Base-by-base conservation (phyloP, 2,888 invertebrate genomes). In the Andrena bicolor region DNA sequence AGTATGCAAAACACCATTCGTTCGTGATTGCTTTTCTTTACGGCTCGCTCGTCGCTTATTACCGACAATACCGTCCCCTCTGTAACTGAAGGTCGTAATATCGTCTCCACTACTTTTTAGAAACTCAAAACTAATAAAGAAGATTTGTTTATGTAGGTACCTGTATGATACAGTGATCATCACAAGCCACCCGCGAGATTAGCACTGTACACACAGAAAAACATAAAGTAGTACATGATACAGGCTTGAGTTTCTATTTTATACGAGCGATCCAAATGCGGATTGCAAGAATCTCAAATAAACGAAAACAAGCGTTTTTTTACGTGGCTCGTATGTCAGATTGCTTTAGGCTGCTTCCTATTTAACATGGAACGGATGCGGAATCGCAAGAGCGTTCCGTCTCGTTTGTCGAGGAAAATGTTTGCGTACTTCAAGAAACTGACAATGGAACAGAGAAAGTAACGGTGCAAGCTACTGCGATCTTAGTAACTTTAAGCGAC, bases 131-230 rank as follows among this genome's bases (percentile, higher is more conserved):
- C 72, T 87, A 86, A 69, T 66, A 76, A 51, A 82, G 53, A 84
- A 87, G 71, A 88, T 81, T 83, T 85, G 76, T 86, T 88, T 81
- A 68, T 82, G 80, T 88, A 83, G 82, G 79, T 87, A 87, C 87
- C 87, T 88, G 88, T 85, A 86, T 85, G 88, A 88, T 87, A 88
- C 88, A 86, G 84, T 86, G 83, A 86, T 88, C 86, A 86, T 84
- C 84, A 86, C 84, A 87, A 87, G 81, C 88, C 86, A 87, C 73
- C 83, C 84, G 83, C 83, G 69, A 87, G 83, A 88, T 87, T 87
- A 87, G 88, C 88, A 87, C 87, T 88, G 86, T 87, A 83, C 86
- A 86, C 86, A 87, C 79, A 87, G 82, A 87, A 87, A 87, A 88
- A 83, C 71, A 86, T 88, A 74, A 88, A 80, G 85, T 88, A 86